Evolutionary conservation across 1,140 invertebrate genomes (phyloP), one percentile per base, ranked within the genome.

Genomic region (Batillaria attramentaria): DNA sequence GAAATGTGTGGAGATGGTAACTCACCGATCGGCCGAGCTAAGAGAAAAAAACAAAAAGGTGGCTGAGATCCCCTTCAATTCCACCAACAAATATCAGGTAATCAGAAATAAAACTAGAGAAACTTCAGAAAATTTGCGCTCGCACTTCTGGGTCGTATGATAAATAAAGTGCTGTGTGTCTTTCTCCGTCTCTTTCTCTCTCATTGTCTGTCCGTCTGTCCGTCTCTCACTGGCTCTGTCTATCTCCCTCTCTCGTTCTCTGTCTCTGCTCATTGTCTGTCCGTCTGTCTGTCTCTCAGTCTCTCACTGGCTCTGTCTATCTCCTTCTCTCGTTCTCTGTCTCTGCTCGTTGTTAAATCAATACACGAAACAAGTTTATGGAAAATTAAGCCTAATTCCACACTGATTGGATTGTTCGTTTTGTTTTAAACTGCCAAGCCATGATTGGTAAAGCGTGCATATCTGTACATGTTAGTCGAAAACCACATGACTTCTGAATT

Each of bases 51-150:
- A 99, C 92, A 96, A 95, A 92, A 99, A 99, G 93, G 95, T 97
- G 69, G 97, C 96, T 91, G 98, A 99, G 93, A 95, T 99, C 91
- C 98, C 98, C 35, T 99, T 99, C 94, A 99, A 99, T 92, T 99
- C 98, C 0, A 98, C 97, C 83, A 99, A 99, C 92, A 99, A 99
- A 92, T 99, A 98, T 91, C 98, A 97, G 90, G 92, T 92, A 83
- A 83, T 28, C n/a, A n/a, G n/a, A n/a, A n/a, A n/a, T n/a, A n/a
- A n/a, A n/a, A n/a, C n/a, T n/a, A n/a, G n/a, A n/a, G n/a, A n/a
- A n/a, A n/a, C n/a, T n/a, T n/a, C n/a, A n/a, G n/a, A n/a, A n/a
- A n/a, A n/a, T n/a, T n/a, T n/a, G n/a, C n/a, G n/a, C n/a, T n/a
- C n/a, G n/a, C n/a, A n/a, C n/a, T n/a, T n/a, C n/a, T n/a, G n/a